phyloP scores from a whole-genome alignment of 2,888 invertebrate species.

The Scaptodrosophila latifasciaeformis region DNA sequence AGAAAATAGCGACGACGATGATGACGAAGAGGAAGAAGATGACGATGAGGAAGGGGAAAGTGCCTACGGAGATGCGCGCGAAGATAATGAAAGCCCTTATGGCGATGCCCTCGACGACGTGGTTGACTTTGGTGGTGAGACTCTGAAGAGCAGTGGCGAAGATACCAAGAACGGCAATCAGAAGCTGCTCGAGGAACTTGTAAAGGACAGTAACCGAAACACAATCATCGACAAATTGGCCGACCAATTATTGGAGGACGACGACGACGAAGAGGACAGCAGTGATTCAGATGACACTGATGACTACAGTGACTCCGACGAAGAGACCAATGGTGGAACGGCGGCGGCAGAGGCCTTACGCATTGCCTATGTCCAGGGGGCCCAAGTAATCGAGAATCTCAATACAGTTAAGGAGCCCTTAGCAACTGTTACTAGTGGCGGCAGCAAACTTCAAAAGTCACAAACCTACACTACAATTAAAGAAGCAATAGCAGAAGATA shows the following conservation, averaged over 20 bases:
- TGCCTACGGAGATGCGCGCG: constrained; percentile 49
- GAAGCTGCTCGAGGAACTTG: constrained; percentile 63
- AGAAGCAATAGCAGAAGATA: constrained; percentile 40
- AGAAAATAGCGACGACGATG: constrained; percentile 57
- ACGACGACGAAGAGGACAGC: constrained; percentile 62
- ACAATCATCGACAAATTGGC: constrained; percentile 59
- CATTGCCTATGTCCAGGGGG: constrained; percentile 69
- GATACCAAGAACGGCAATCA: constrained; percentile 70
- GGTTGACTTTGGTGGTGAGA: constrained; percentile 51
- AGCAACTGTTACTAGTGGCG: constrained; percentile 29
- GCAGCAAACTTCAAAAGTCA: constrained; percentile 63
- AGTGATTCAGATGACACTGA: constrained; percentile 52
- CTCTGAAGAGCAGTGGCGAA: constrained; percentile 21
- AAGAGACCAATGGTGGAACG: constrained; percentile 48
- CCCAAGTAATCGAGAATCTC: constrained; percentile 74
- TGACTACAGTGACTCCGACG: constrained; percentile 60
- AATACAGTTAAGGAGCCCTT: constrained; percentile 48
- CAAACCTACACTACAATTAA: constrained; percentile 68
- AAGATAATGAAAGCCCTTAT: constrained; percentile 55
- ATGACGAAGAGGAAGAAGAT: constrained; percentile 33
- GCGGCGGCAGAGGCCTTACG: constrained; percentile 45
- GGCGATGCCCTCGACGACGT: constrained; percentile 57
- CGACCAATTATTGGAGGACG: constrained; percentile 52
- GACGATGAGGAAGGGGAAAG: constrained; percentile 46
- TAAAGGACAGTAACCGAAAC: constrained; percentile 69